These are phyloP conservation scores for Antigone vipio DNA, from an alignment of 2,113 vertebrate genomes.

Conservation along the genomic window DNA sequence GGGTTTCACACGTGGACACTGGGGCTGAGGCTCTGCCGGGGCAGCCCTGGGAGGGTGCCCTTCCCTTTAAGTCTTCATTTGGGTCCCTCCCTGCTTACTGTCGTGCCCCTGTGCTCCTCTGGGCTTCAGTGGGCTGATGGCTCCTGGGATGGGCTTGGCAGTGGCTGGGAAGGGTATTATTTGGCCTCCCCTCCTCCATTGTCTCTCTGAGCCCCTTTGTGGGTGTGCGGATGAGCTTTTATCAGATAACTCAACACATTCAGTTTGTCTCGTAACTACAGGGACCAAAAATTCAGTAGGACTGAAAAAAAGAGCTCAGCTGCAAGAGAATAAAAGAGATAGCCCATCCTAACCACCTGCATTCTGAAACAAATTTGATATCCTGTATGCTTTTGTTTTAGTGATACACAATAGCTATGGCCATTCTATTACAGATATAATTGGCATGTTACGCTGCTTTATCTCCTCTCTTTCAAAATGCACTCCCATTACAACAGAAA, in stretches of 20 bases:
- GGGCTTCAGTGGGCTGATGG: background rate
- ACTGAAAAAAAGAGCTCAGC: background rate
- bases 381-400: background rate
- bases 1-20: background rate
- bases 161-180: background rate
- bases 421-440: background rate
- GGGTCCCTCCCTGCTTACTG: background rate
- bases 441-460: background rate
- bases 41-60: background rate
- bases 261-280: background rate
- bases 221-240: background rate
- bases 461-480: background rate
- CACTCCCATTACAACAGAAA: background rate
- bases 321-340: background rate
- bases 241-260: rapidly evolving
- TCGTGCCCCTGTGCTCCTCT: background rate
- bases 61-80: background rate
- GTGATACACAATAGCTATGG: background rate
- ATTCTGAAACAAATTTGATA: background rate
- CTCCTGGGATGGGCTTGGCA: background rate
- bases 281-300: background rate
- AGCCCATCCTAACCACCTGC: background rate
- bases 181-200: background rate
- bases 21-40: background rate
- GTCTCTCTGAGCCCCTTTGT: background rate